These are phyloP conservation scores for Catharus fuscescens DNA, from an alignment of 2,113 vertebrate species.

Conservation along the genomic window DNA sequence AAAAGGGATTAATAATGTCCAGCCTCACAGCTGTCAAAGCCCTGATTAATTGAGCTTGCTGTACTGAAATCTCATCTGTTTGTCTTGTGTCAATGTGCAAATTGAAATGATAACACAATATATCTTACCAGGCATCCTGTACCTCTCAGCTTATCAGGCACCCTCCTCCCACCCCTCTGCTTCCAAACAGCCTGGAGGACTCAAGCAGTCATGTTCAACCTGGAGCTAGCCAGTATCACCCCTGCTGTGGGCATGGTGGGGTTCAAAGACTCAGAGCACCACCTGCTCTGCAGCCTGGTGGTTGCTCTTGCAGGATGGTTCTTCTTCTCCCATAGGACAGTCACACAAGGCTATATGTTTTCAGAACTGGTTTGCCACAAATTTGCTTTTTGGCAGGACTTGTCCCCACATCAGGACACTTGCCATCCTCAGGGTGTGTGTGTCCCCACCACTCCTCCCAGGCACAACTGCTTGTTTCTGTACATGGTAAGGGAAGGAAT, in stretches of 20 bases:
- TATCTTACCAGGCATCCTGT: constrained; percentile 40
- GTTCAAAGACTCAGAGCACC: neutral
- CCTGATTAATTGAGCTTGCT: constrained; percentile 64
- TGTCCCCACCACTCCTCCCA: neutral
- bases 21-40: constrained; percentile 60
- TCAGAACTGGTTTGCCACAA: neutral
- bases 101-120: constrained; percentile 69
- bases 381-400: neutral
- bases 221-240: neutral
- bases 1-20: constrained; percentile 56
- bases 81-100: constrained; percentile 67
- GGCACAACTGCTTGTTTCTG: neutral
- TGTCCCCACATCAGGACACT: neutral
- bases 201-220: rapidly evolving
- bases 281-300: neutral
- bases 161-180: neutral
- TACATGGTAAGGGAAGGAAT: neutral
- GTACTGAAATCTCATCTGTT: constrained; percentile 69
- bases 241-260: neutral
- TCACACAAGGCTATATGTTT: rapidly evolving
- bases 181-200: neutral
- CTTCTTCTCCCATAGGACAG: neutral
- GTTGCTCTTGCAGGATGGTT: neutral
- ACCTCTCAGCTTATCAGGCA: neutral
- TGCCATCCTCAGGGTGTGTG: too few species aligned